A percentile compares a stretch with the other conserved stretches of the same genome.
phyloP scores from a whole-genome alignment of 2,797 vertebrate genomes.

The Sebastes hubbsi region DNA sequence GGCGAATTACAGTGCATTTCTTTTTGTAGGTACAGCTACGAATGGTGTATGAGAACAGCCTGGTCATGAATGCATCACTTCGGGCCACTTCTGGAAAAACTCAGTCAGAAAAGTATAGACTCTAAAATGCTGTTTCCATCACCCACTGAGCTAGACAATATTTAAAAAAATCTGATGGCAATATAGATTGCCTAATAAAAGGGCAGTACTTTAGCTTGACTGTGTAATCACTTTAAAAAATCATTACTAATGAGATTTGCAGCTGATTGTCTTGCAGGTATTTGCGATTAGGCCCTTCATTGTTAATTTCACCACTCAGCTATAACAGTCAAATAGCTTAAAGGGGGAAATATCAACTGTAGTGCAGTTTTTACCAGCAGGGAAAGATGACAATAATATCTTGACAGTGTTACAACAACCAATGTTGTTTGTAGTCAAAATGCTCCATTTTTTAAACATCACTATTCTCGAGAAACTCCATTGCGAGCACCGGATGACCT shows the following conservation, averaged over 20 bases:
- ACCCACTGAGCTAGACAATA: not conserved
- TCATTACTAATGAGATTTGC: not conserved
- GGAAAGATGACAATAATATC: not conserved
- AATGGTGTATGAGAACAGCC: too few relatives aligned
- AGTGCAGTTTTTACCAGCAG: not conserved
- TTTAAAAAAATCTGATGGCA: not conserved
- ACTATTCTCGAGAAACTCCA: not conserved
- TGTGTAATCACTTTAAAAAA: not conserved
- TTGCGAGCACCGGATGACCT: constrained; percentile 26
- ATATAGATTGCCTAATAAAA: not conserved
- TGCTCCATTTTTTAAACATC: constrained; percentile 1
- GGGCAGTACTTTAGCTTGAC: not conserved
- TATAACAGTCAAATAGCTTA: not conserved
- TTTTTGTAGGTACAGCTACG: too few relatives aligned
- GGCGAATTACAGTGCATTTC: not conserved
- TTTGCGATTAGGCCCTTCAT: not conserved
- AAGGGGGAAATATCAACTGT: not conserved
- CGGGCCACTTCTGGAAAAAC: not conserved
- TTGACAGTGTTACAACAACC: not conserved
- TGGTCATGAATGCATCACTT: not conserved
- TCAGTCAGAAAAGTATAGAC: not conserved
- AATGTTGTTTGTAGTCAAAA: not conserved
- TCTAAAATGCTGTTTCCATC: not conserved
- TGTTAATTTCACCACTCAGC: not conserved
- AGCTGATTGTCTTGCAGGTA: not conserved